phyloP scores from a whole-genome alignment of 2,888 invertebrate genomes.

The Rhyacophila evoluta region DNA sequence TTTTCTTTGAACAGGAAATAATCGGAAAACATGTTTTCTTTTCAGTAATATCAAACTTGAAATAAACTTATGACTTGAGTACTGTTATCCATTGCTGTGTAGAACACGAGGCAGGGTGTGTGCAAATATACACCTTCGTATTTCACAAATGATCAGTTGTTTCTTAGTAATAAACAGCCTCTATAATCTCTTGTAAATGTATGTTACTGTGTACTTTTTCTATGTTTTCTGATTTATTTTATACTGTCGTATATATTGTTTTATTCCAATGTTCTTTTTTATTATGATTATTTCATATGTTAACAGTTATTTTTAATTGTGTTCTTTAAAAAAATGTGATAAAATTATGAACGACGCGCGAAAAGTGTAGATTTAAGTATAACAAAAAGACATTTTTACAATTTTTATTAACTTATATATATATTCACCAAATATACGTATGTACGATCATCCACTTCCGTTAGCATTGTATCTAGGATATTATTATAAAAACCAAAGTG shows the following conservation, averaged over 20 bases:
- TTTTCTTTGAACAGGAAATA: too few relatives aligned
- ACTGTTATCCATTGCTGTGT: too few relatives aligned
- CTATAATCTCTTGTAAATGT: too few relatives aligned
- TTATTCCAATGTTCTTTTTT: neutral
- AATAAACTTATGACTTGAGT: too few relatives aligned
- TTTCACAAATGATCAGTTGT: neutral
- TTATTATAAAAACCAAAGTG: neutral
- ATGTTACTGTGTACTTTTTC: too few relatives aligned
- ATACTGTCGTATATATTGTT: neutral
- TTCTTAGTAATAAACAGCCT: too few relatives aligned
- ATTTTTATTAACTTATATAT: constrained; percentile 16
- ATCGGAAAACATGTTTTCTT: too few relatives aligned
- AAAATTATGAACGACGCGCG: neutral
- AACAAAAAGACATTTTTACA: constrained; percentile 22
- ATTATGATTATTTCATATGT: neutral
- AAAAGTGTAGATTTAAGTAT: neutral
- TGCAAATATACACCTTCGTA: too few relatives aligned
- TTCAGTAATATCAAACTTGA: too few relatives aligned
- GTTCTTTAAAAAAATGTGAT: constrained; percentile 22
- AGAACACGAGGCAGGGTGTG: too few relatives aligned
- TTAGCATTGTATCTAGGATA: neutral
- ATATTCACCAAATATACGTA: constrained; percentile 24
- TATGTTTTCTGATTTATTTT: neutral
- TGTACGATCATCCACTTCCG: constrained; percentile 14
- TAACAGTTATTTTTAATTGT: constrained; percentile 5